These are phyloP conservation scores for Cosmia trapezina DNA, from an alignment of 2,888 invertebrate genomes.

Conservation along the genomic window DNA sequence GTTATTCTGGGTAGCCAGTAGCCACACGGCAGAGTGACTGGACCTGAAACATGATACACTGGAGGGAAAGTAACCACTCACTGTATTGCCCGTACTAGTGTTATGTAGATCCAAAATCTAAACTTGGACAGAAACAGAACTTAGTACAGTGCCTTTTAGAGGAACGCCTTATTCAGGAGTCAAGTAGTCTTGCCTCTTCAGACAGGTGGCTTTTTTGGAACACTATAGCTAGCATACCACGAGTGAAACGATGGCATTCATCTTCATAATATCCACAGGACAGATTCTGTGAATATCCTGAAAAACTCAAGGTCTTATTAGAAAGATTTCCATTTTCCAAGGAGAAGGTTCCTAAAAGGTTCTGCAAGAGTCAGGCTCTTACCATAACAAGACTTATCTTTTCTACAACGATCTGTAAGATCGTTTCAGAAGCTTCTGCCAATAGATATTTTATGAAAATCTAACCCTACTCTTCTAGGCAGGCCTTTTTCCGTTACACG, in stretches of 20 bases:
- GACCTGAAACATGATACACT: conserved; percentile 46
- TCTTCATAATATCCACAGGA: neutral
- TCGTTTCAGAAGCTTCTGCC: neutral
- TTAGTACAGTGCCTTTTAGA: neutral
- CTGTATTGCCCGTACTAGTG: conserved; percentile 18
- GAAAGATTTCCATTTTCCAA: neutral
- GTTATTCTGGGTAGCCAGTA: conserved; percentile 42
- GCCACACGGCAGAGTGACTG: conserved; percentile 12
- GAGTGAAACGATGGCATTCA: neutral
- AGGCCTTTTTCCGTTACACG: no score
- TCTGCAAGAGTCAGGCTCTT: neutral
- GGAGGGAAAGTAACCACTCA: conserved; percentile 45
- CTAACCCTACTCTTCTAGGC: neutral
- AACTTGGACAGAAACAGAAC: neutral
- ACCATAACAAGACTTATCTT: no score
- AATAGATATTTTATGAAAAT: neutral
- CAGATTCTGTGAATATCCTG: neutral
- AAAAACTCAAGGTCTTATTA: neutral
- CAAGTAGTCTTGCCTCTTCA: neutral
- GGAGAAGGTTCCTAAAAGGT: neutral
- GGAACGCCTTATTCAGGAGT: neutral
- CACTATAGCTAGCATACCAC: neutral
- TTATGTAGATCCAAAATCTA: conserved; percentile 17
- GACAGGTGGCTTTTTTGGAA: neutral
- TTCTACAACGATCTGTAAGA: neutral